Conservation (phyloP, 1,140 invertebrate species). For the Meteorus sp. region DNA sequence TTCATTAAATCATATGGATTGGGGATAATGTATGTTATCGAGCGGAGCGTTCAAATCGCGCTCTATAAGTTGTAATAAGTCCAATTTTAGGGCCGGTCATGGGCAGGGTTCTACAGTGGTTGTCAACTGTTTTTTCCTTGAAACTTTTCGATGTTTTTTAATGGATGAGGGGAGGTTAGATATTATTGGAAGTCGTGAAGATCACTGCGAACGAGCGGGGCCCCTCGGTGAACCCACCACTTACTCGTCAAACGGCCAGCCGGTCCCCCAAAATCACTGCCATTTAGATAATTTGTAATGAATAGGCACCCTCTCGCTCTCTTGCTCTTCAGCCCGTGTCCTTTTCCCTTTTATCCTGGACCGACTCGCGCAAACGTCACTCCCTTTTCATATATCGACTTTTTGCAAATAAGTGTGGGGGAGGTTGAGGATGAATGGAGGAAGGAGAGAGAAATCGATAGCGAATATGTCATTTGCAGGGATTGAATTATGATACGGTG, state of each 20-base stretch:
- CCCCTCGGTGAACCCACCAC: constrained; percentile 51
- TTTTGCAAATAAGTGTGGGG: constrained; percentile 16
- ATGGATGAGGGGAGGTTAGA: neutral
- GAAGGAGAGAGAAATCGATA: constrained; percentile 6
- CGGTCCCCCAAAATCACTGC: constrained; percentile 59
- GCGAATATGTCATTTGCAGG: constrained; percentile 14
- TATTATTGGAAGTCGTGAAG: constrained; percentile 27
- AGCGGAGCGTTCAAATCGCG: constrained; percentile 58
- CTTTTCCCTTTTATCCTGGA: constrained; percentile 24
- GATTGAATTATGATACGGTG: constrained; percentile 10
- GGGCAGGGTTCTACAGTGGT: constrained; percentile 50
- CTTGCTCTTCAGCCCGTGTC: constrained; percentile 24
- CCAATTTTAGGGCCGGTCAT: constrained; percentile 59
- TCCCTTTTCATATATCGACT: constrained; percentile 18
- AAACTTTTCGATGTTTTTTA: neutral
- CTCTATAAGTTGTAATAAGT: constrained; percentile 62
- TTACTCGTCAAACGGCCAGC: constrained; percentile 60
- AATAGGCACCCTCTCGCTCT: constrained; percentile 51
- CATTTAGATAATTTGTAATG: constrained; percentile 63
- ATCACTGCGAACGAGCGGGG: constrained; percentile 44
- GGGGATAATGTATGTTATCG: constrained; percentile 61
- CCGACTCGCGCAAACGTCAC: constrained; percentile 23
- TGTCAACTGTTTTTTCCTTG: constrained; percentile 35
- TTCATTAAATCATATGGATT: constrained; percentile 63
- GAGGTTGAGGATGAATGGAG: constrained; percentile 11